A percentile compares a stretch with the other conserved stretches of the same genome.
Evolutionary conservation across 2,888 invertebrate genomes (phyloP).

Genomic region (Hyalella azteca): DNA sequence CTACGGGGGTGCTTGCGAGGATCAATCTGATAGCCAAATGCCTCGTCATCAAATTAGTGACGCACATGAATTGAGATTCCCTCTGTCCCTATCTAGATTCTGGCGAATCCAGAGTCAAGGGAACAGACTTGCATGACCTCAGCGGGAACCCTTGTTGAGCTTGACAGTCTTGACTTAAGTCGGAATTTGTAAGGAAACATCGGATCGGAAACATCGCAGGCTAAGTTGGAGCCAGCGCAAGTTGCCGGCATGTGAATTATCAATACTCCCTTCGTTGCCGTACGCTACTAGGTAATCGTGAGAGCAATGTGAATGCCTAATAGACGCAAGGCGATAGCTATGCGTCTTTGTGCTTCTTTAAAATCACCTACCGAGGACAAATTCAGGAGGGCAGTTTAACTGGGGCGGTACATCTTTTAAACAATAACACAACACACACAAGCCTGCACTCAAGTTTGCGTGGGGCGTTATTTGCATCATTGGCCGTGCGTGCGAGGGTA

Average conservation of each 20-base stretch:
- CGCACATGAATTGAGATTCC: constrained; percentile 18
- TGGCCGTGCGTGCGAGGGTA: too few species aligned
- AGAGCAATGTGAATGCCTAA: neutral
- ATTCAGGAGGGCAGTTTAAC: too few species aligned
- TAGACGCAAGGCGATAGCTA: too few species aligned
- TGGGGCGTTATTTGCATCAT: too few species aligned
- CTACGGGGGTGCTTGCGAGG: too few species aligned
- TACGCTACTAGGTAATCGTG: constrained; percentile 16
- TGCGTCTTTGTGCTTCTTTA: too few species aligned
- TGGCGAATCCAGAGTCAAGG: constrained; percentile 14
- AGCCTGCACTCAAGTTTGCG: too few species aligned
- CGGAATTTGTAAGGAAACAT: constrained; percentile 14
- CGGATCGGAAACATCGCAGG: too few species aligned
- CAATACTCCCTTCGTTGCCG: constrained; percentile 34
- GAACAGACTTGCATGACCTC: neutral
- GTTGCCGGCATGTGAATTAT: neutral
- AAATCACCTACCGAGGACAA: too few species aligned
- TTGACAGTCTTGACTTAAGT: too few species aligned
- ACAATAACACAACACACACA: constrained; percentile 73
- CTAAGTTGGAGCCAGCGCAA: too few species aligned
- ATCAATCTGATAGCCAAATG: constrained; percentile 16
- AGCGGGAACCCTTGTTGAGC: too few species aligned
- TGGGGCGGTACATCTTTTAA: constrained; percentile 68
- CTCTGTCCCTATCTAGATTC: constrained; percentile 14
- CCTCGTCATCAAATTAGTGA: constrained; percentile 65